phyloP scores from a whole-genome alignment of 2,888 invertebrate genomes.

The Ophonus ardosiacus region DNA sequence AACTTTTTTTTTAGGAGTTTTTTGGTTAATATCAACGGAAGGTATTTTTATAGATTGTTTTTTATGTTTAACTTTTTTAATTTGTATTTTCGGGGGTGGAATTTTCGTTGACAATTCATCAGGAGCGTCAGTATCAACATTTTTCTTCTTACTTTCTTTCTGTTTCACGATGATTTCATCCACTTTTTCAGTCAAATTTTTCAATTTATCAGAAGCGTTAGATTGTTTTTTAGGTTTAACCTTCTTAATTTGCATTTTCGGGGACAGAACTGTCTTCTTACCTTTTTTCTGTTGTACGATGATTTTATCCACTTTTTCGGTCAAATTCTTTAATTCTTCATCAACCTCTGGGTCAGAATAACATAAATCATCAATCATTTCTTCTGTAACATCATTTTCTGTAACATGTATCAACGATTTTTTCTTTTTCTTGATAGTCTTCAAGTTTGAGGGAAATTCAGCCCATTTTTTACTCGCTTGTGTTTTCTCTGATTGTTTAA shows the following conservation, averaged over 20 bases:
- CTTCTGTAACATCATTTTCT: conserved; percentile 44
- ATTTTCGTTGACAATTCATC: conserved; percentile 69
- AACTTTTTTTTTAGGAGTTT: neutral
- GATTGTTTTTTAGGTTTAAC: conserved; percentile 68
- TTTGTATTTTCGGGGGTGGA: conserved; percentile 66
- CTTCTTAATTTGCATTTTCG: conserved; percentile 67
- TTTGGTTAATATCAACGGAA: neutral
- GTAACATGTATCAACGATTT: conserved; percentile 4
- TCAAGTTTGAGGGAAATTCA: conserved; percentile 75
- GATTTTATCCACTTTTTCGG: conserved; percentile 44
- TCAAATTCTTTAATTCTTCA: conserved; percentile 45
- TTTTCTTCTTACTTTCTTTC: too few species aligned
- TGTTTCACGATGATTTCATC: conserved; percentile 66
- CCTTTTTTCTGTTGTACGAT: conserved; percentile 42
- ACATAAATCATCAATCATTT: conserved; percentile 46
- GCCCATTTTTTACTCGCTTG: conserved; percentile 78
- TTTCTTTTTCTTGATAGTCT: conserved; percentile 46
- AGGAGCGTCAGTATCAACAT: too few species aligned
- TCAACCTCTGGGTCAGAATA: conserved; percentile 50
- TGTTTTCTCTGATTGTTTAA: conserved; percentile 76
- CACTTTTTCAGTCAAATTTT: too few species aligned
- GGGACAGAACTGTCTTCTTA: conserved; percentile 66
- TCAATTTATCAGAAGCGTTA: too few species aligned
- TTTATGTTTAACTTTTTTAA: conserved; percentile 68
- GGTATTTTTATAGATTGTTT: conserved; percentile 68